Conservation (phyloP, 2,888 invertebrate species). For the Pachydiplax longipennis region DNA sequence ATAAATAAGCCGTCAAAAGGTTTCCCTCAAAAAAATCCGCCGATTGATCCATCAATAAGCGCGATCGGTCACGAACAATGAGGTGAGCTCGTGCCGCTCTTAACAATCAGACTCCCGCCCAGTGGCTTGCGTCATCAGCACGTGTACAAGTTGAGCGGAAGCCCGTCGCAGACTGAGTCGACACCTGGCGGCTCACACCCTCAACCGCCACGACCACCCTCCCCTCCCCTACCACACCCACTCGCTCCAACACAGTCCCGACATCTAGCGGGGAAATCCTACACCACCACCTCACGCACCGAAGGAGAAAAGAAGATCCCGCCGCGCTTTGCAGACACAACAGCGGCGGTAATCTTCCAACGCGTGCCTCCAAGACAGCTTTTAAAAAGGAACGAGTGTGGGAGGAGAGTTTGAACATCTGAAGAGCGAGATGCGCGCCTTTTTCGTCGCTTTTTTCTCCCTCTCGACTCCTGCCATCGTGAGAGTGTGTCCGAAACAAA, state of each 20-base stretch:
- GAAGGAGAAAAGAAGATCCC: background rate
- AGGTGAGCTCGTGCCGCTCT: background rate
- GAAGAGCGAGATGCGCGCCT: background rate
- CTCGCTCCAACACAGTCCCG: background rate
- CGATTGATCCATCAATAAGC: background rate
- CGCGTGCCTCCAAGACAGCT: too few species aligned
- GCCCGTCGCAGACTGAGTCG: slow-evolving; percentile 23
- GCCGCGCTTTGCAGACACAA: too few species aligned
- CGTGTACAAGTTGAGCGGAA: background rate
- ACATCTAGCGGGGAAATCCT: slow-evolving; percentile 23
- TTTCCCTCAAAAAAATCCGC: background rate
- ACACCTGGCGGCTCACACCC: slow-evolving; percentile 23
- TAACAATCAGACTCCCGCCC: background rate
- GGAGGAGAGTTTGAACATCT: background rate
- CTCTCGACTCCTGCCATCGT: background rate
- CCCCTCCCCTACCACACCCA: background rate
- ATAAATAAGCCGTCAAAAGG: background rate
- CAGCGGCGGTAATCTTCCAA: too few species aligned
- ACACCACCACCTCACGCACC: background rate
- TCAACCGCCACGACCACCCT: background rate
- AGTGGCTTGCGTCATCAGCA: background rate
- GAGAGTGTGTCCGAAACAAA: background rate
- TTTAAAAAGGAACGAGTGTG: background rate
- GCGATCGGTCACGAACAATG: background rate
- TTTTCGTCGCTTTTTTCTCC: background rate